A percentile compares a stretch with the other conserved stretches of the same genome.
Evolutionary conservation across 2,888 invertebrate species (phyloP).

Genomic region (Fragum fragum): DNA sequence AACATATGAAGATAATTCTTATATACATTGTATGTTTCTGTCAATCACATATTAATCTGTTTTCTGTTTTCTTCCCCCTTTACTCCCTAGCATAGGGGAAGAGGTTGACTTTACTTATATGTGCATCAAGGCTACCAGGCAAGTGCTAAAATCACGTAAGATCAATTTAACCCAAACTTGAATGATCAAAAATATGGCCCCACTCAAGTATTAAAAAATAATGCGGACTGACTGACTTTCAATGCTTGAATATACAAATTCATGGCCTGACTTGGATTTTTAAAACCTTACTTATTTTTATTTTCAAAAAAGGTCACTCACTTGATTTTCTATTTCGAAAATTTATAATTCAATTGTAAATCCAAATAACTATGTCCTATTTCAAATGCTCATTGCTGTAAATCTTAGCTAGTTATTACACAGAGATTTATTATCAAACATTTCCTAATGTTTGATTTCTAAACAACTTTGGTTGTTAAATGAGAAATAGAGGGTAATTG

Average conservation of each 20-base stretch:
- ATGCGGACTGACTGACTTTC: background rate
- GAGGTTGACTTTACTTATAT: slow-evolving; percentile 85
- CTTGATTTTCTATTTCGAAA: too few species aligned
- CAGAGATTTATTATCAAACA: too few species aligned
- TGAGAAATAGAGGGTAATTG: too few species aligned
- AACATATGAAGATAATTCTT: background rate
- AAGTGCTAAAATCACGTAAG: slow-evolving; percentile 72
- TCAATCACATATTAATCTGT: slow-evolving; percentile 76
- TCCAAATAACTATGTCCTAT: too few species aligned
- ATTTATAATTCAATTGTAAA: too few species aligned
- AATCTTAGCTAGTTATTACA: too few species aligned
- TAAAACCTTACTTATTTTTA: background rate
- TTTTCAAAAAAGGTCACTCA: background rate
- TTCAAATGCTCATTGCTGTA: too few species aligned
- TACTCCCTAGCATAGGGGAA: slow-evolving; percentile 88
- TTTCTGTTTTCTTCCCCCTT: slow-evolving; percentile 87
- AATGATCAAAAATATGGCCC: slow-evolving; percentile 12
- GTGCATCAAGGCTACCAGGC: slow-evolving; percentile 75
- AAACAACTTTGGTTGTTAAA: too few species aligned
- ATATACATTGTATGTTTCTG: slow-evolving; percentile 19
- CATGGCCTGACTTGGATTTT: background rate
- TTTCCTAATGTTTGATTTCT: too few species aligned
- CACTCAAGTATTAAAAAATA: too few species aligned
- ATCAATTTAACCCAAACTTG: slow-evolving; percentile 37
- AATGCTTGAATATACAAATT: background rate